Conservation (phyloP, 2,888 invertebrate genomes). For the Lepidochrysops patricia region DNA sequence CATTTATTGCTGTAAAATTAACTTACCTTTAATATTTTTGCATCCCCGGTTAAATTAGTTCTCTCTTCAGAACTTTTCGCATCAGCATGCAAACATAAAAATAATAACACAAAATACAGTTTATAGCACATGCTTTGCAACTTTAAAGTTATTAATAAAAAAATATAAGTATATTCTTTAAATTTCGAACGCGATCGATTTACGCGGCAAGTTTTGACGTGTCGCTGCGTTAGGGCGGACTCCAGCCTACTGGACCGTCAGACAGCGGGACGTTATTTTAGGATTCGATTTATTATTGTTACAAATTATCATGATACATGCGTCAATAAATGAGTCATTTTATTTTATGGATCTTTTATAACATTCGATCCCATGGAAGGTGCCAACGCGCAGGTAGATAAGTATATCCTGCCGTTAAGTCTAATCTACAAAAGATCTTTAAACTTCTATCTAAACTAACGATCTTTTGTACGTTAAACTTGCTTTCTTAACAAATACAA, state of each 20-base stretch:
- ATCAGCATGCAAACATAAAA: background rate
- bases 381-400: background rate
- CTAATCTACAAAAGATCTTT: too few relatives aligned
- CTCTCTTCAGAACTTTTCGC: slow-evolving; percentile 6
- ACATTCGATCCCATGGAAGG: background rate
- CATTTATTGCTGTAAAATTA: background rate
- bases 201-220: slow-evolving; percentile 14
- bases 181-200: background rate
- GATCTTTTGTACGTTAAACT: too few relatives aligned
- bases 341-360: slow-evolving; percentile 6
- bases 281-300: slow-evolving; percentile 21
- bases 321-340: slow-evolving; percentile 12
- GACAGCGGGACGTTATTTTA: slow-evolving; percentile 23
- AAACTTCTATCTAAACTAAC: too few relatives aligned
- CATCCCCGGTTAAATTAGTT: background rate
- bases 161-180: background rate
- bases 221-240: slow-evolving; percentile 18
- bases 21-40: background rate
- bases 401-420: too few relatives aligned
- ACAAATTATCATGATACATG: slow-evolving; percentile 12
- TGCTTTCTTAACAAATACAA: too few relatives aligned
- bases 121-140: background rate
- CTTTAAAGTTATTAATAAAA: background rate
- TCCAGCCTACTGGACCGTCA: slow-evolving; percentile 25
- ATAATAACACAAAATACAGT: slow-evolving; percentile 1